Base-by-base conservation (phyloP, 2,113 vertebrate species). In the Corythornis cristatus region DNA sequence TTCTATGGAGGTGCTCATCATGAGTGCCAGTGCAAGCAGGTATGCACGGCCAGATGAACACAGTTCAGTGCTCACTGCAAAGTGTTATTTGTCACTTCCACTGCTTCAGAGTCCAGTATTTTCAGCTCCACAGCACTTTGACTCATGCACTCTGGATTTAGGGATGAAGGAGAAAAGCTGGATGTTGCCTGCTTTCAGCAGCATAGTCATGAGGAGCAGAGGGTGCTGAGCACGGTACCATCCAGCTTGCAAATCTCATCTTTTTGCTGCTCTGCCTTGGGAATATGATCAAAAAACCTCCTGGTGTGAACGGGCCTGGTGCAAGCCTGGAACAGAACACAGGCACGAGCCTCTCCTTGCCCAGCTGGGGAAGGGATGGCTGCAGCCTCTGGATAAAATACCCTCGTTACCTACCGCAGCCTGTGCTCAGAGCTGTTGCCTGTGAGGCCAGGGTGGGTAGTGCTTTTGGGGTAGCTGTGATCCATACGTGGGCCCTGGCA, bases 11-110 rank as follows among this genome's bases (percentile, higher is more conserved):
- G 22, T 4, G 16, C 60, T 60, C 3, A 15, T 5, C 1, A 1
- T 1, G 3, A 37, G n/a, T 2, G 3, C 8, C 5, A 2, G 15
- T 4, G 21, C 12, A 28, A 40, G 60, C 23, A 23, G 46, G 40
- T 13, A n/a, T 0, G 7, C 16, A 3, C 0, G 1, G 26, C 7
- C 0, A 4, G 71, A 66, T 22, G 23, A 0, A 12, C 37, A 56
- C 50, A 7, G 3, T 1, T 33, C 50, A 14, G 26, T 4, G 22
- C 78, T 74, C 11, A 11, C 68, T 40, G 12, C 67, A n/a, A 8
- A 40, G n/a, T 2, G 22, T 0, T 37, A 29, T 40, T 81, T 42
- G 29, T 20, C 33, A 2, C 14, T 62, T 33, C 50, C 11, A 9
- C 50, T n/a, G 4, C 21, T 50, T 58, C 45, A 23, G 31, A 45